Base-by-base conservation (phyloP, 2,797 vertebrate species). In the Pipistrellus pygmaeus region DNA sequence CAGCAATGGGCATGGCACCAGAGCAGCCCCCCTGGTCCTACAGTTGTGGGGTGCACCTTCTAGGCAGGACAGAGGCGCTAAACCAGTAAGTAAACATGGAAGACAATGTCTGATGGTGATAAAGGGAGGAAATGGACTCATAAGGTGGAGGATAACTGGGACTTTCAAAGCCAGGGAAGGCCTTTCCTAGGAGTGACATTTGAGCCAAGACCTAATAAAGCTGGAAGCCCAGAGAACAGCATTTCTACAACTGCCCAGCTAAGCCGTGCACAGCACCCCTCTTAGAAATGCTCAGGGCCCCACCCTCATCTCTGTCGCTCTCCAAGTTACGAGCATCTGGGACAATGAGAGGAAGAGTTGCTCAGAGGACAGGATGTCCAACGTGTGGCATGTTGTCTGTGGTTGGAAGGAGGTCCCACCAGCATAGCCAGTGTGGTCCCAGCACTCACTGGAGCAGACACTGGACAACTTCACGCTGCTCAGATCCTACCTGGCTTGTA, bases 31-130 rank as follows among this genome's bases (percentile, higher is more conserved):
- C 71, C 10, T 5, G 8, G 53, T 27, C 81, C 32, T 12, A 4
- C 6, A n/a, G 27, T 73, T 44, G 44, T 32, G 8, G 57, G 17
- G 21, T 30, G 64, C 44, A 35, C 60, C 13, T 72, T 12, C 14
- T 2, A 38, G 32, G 90, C 9, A 53, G 21, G 38, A 57, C n/a
- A 48, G 4, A 51, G 35, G 55, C 6, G 4, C 35, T 51, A 12
- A 46, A 14, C 18, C 4, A 38, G 9, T 27, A 9, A 48, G 21
- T 7, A 6, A 1, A 13, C 3, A 13, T 8, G 17, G 46, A 73
- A 62, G 0, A 0, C 35, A 12, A 8, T 2, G 57, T 53, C 44
- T 17, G 5, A 8, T 30, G 18, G n/a, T 32, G 44, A 8, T 5
- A 6, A 8, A 0, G 30, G 60, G 13, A 73, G 11, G 64, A 23